phyloP scores from a whole-genome alignment of 2,797 vertebrate species.

The Gallirallus australis region DNA sequence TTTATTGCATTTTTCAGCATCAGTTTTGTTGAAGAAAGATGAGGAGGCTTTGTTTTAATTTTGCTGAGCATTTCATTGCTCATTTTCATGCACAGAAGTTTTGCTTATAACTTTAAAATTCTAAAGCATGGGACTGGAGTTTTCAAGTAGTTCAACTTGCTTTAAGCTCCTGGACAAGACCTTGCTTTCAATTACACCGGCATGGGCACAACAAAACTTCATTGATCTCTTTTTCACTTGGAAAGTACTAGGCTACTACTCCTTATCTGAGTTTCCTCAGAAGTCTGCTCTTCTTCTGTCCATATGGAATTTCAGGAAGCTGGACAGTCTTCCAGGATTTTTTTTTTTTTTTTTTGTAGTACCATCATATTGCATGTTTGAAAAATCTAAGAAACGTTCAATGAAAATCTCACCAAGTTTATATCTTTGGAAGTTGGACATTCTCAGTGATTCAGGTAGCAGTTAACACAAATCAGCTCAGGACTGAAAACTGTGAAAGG shows the following conservation, averaged over 20 bases:
- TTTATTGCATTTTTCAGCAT: not conserved
- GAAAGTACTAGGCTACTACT: not conserved
- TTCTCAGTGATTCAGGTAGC: not conserved
- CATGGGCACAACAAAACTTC: not conserved
- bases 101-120: not conserved
- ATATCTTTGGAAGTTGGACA: fast-evolving
- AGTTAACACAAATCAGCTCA: not conserved
- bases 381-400: not conserved
- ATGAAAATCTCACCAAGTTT: not conserved
- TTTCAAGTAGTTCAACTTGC: not conserved
- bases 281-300: not conserved
- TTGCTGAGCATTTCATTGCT: not conserved
- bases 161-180: not conserved
- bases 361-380: not conserved
- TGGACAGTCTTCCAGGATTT: not conserved
- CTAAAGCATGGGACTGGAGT: not conserved
- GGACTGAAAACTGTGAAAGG: not conserved
- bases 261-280: not conserved
- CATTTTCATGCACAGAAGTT: not conserved
- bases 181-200: not conserved
- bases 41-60: not conserved
- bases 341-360: not conserved
- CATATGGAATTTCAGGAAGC: not conserved
- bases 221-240: not conserved
- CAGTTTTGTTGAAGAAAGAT: not conserved